These are phyloP conservation scores for Zaprionus ornatus DNA, from an alignment of 1,140 invertebrate genomes.

Conservation along the genomic window DNA sequence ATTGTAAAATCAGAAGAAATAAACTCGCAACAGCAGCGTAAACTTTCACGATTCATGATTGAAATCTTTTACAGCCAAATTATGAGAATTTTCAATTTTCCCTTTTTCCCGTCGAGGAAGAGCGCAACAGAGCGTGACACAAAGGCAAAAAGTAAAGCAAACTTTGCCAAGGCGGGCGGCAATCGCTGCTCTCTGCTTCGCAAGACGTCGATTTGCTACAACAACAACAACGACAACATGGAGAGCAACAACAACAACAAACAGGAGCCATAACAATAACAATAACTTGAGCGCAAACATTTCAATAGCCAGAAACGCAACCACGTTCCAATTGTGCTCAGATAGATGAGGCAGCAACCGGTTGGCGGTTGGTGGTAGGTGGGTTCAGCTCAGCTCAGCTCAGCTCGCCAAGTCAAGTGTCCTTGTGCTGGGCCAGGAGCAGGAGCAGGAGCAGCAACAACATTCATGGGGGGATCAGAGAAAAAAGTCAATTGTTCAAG, in stretches of 20 bases:
- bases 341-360: constrained; percentile 60
- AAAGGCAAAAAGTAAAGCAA: constrained; percentile 82
- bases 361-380: too few species aligned
- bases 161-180: constrained; percentile 55
- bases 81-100: constrained; percentile 81
- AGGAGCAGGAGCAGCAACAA: constrained; percentile 34
- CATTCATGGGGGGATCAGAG: constrained; percentile 17
- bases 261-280: constrained; percentile 74
- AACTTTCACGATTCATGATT: constrained; percentile 78
- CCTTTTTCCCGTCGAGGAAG: neutral
- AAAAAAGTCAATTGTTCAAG: constrained; percentile 77
- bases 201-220: constrained; percentile 71
- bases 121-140: constrained; percentile 75
- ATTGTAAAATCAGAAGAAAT: constrained; percentile 78
- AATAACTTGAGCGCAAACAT: constrained; percentile 80
- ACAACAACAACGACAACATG: constrained; percentile 28
- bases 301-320: constrained; percentile 71
- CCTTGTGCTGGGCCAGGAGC: constrained; percentile 24
- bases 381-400: constrained; percentile 12
- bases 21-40: constrained; percentile 59
- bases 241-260: constrained; percentile 40
- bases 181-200: constrained; percentile 42
- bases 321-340: constrained; percentile 73
- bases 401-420: constrained; percentile 65
- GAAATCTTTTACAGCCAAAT: constrained; percentile 82